phyloP scores from a whole-genome alignment of 2,797 vertebrate species.

The Mus minutoides region DNA sequence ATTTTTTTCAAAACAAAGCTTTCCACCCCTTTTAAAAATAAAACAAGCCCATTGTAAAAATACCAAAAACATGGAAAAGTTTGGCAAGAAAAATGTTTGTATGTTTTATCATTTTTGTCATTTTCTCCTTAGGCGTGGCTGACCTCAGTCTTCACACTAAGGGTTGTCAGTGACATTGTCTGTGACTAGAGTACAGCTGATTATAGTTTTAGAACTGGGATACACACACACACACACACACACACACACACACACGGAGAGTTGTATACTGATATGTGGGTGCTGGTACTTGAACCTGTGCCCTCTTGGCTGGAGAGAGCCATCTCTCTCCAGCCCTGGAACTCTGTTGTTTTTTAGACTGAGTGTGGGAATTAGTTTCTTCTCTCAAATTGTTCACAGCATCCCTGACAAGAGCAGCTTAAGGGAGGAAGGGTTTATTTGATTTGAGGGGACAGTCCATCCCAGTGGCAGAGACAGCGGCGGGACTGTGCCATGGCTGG shows the following conservation, averaged over 20 bases:
- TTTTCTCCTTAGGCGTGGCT: background rate
- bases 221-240: no score
- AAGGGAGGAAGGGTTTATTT: background rate
- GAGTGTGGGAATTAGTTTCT: background rate
- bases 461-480: rapidly evolving
- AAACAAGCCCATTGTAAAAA: background rate
- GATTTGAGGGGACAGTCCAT: background rate
- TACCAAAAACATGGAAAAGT: background rate
- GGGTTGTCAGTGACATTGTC: background rate
- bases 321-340: background rate
- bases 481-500: background rate
- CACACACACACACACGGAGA: background rate
- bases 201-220: background rate
- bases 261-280: background rate
- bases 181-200: no score
- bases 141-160: background rate
- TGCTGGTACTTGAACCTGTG: background rate
- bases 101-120: background rate
- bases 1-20: background rate
- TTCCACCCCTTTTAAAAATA: background rate
- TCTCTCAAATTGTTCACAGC: background rate
- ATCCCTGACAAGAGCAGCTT: background rate
- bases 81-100: background rate
- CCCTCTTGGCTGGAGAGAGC: background rate
- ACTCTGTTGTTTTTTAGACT: background rate